A percentile compares a stretch with the other conserved stretches of the same genome.
These are phyloP conservation scores for Acronicta leporina DNA, from an alignment of 2,888 invertebrate genomes.

Conservation along the genomic window DNA sequence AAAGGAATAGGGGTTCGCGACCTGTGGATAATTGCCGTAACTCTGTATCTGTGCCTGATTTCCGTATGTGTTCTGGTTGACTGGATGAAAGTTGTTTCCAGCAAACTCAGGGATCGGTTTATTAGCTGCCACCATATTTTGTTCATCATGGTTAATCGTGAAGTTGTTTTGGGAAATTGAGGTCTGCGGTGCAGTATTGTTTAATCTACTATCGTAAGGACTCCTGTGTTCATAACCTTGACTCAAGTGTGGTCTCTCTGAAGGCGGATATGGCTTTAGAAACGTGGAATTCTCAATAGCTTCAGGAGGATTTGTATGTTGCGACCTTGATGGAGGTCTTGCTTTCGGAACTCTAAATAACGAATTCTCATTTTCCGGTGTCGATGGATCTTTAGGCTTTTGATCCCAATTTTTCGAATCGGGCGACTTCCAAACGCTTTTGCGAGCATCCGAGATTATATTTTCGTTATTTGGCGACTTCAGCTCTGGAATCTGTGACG, in stretches of 20 bases:
- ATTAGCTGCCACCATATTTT: constrained; percentile 67
- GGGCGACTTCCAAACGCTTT: constrained; percentile 85
- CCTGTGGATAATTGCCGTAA: constrained; percentile 85
- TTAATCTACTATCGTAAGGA: constrained; percentile 78
- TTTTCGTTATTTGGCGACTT: constrained; percentile 80
- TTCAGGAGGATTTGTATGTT: constrained; percentile 85
- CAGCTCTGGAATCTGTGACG: constrained; percentile 77
- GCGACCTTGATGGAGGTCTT: constrained; percentile 90
- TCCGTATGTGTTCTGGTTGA: constrained; percentile 78
- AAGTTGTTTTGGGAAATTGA: constrained; percentile 77
- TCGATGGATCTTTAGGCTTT: constrained; percentile 77
- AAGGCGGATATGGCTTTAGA: constrained; percentile 90
- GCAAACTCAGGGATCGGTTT: constrained; percentile 78
- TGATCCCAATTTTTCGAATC: constrained; percentile 84
- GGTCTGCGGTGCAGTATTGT: constrained; percentile 66
- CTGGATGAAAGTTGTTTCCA: constrained; percentile 80
- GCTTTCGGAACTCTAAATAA: constrained; percentile 91
- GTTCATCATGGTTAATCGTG: constrained; percentile 84
- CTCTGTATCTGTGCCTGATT: constrained; percentile 82
- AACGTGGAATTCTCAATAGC: constrained; percentile 88
- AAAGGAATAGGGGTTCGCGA: constrained; percentile 82
- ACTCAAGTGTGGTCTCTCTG: constrained; percentile 79
- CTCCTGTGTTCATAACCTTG: constrained; percentile 84
- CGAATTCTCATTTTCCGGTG: constrained; percentile 83
- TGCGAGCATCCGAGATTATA: constrained; percentile 71